phyloP scores from a whole-genome alignment of 1,140 invertebrate species.

The Drosophila simulans region DNA sequence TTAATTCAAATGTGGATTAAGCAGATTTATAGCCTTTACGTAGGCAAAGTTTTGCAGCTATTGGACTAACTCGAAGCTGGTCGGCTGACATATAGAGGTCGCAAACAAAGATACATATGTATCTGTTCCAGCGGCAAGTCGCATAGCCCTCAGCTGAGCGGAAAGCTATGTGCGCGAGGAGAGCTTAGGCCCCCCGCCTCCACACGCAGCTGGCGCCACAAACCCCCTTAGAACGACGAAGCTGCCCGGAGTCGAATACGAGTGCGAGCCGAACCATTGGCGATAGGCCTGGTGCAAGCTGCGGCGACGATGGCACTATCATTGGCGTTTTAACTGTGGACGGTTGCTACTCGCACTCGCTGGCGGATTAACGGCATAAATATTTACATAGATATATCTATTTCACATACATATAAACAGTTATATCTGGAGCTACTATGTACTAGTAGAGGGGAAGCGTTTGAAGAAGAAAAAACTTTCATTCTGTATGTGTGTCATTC shows the following conservation, averaged over 20 bases:
- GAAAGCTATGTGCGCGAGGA: conserved; percentile 33
- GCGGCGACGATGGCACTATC: conserved; percentile 68
- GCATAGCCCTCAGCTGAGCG: conserved; percentile 57
- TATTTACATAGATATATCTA: conserved; percentile 56
- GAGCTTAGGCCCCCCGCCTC: not conserved
- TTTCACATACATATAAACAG: conserved; percentile 39
- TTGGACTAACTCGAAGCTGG: conserved; percentile 15
- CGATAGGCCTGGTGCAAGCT: conserved; percentile 51
- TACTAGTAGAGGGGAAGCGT: conserved; percentile 55
- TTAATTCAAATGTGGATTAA: not conserved
- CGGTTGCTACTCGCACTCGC: conserved; percentile 82
- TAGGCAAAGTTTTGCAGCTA: conserved; percentile 29
- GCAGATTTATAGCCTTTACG: conserved; percentile 15
- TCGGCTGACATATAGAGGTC: not conserved
- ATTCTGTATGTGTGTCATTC: conserved; percentile 66
- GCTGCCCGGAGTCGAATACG: not conserved
- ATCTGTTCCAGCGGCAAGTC: conserved; percentile 43
- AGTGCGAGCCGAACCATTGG: not conserved
- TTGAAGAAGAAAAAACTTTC: conserved; percentile 49
- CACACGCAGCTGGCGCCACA: conserved; percentile 3
- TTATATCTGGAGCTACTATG: conserved; percentile 56
- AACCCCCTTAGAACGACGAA: not conserved
- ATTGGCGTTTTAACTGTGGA: conserved; percentile 85
- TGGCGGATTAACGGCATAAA: conserved; percentile 79
- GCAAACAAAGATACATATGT: not conserved